Percentiles rank a stretch among this genome's conserved stretches.
phyloP scores from a whole-genome alignment of 2,797 vertebrate genomes.

The Pygocentrus nattereri region DNA sequence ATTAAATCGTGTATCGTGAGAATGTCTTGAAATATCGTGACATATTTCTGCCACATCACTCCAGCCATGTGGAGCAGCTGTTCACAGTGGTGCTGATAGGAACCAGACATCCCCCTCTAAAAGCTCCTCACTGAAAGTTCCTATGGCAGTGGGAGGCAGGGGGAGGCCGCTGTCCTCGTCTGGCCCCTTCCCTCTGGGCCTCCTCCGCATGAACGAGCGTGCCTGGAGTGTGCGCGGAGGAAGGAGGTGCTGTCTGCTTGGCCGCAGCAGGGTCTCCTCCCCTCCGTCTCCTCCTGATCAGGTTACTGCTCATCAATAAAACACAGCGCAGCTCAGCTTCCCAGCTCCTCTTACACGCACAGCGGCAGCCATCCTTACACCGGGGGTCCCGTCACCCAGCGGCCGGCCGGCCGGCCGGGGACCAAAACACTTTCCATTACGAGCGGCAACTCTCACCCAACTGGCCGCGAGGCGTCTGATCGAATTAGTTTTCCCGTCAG shows the following conservation, averaged over 20 bases:
- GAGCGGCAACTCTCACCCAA: constrained; percentile 30
- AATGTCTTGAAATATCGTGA: too few species aligned
- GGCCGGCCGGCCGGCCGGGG: too few species aligned
- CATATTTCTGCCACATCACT: too few species aligned
- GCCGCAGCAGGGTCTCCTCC: constrained; percentile 52
- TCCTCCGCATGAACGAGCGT: constrained; percentile 20
- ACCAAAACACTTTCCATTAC: constrained; percentile 56
- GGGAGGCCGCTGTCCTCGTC: not conserved
- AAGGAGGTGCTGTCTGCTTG: constrained; percentile 40
- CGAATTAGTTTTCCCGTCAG: not conserved
- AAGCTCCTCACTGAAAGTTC: too few species aligned
- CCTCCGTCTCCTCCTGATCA: constrained; percentile 57
- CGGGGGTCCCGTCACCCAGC: constrained; percentile 56
- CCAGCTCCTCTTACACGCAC: constrained; percentile 66
- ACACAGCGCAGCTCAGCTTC: constrained; percentile 68
- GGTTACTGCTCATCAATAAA: constrained; percentile 75
- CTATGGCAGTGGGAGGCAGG: not conserved
- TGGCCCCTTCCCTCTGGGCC: constrained; percentile 36
- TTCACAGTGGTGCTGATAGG: too few species aligned
- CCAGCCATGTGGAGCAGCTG: too few species aligned
- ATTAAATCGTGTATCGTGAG: too few species aligned
- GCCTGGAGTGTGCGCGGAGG: constrained; percentile 25
- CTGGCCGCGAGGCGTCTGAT: not conserved
- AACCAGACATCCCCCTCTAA: too few species aligned
- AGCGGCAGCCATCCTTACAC: constrained; percentile 55